A percentile compares a stretch with the other conserved stretches of the same genome.
Conservation (phyloP, 2,113 vertebrate species). For the Actenoides lindsayi region DNA sequence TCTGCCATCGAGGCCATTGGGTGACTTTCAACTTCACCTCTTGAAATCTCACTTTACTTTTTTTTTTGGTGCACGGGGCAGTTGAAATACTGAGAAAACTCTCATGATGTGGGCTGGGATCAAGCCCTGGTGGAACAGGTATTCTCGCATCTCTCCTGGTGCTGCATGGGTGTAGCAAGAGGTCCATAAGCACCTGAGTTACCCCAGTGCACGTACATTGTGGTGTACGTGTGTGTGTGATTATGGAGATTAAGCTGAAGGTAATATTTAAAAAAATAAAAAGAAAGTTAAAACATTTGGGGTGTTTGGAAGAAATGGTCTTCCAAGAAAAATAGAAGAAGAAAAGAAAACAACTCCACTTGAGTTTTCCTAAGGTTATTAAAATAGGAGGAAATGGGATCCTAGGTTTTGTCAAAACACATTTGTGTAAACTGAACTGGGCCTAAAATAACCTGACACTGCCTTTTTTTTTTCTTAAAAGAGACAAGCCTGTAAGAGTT, state of each 20-base stretch:
- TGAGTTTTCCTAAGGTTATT: background rate
- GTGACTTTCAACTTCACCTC: background rate
- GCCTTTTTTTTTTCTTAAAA: background rate
- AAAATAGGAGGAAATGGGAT: slow-evolving; percentile 25
- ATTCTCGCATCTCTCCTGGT: fast-evolving
- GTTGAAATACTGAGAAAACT: background rate
- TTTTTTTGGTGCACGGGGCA: fast-evolving
- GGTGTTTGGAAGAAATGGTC: background rate
- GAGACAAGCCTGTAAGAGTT: background rate
- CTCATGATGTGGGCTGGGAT: background rate
- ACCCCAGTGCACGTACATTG: background rate
- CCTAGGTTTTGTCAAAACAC: background rate
- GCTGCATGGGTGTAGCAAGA: background rate
- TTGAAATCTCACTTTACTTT: background rate
- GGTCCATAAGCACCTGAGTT: background rate
- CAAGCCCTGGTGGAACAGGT: background rate
- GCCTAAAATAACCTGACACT: background rate
- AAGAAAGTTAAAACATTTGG: background rate
- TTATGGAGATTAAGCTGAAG: background rate
- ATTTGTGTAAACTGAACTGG: background rate
- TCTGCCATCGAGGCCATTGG: background rate
- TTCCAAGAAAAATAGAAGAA: background rate
- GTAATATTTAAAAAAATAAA: background rate
- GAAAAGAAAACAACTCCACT: background rate
- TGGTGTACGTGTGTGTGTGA: background rate